Conservation (phyloP, 2,888 invertebrate species). For the Melolontha melolontha region DNA sequence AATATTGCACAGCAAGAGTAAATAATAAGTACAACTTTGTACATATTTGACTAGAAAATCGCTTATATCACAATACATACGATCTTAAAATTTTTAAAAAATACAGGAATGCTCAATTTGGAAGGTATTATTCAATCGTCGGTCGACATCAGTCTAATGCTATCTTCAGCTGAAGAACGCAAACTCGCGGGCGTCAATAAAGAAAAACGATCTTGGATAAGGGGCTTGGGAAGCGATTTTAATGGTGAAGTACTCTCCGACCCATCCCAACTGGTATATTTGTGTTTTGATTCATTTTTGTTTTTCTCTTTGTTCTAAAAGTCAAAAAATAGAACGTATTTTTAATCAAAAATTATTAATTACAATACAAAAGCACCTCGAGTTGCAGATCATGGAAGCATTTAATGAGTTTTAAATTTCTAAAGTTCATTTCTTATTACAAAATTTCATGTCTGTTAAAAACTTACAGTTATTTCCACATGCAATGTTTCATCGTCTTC, state of each 20-base stretch:
- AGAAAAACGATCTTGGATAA: constrained; percentile 66
- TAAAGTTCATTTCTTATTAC: too few species aligned
- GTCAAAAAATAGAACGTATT: constrained; percentile 15
- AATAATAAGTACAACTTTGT: constrained; percentile 29
- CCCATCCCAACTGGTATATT: constrained; percentile 61
- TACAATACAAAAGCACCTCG: too few species aligned
- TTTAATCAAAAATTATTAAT: not conserved
- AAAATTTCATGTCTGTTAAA: not conserved
- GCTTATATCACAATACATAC: constrained; percentile 31
- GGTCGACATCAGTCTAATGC: constrained; percentile 67
- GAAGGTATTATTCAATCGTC: constrained; percentile 56
- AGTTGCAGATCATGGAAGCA: too few species aligned
- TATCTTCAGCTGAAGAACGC: constrained; percentile 69
- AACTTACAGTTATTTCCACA: constrained; percentile 61
- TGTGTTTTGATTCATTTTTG: constrained; percentile 57
- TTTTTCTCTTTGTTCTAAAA: constrained; percentile 54
- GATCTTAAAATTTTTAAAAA: constrained; percentile 7
- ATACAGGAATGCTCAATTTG: constrained; percentile 38
- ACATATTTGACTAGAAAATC: constrained; percentile 36
- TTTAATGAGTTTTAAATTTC: too few species aligned
- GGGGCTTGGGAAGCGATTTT: constrained; percentile 56
- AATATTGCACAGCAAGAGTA: constrained; percentile 29
- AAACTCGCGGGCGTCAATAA: constrained; percentile 68
- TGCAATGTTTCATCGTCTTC: constrained; percentile 65
- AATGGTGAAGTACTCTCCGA: constrained; percentile 58